These are phyloP conservation scores for Pelosia muscerda DNA, from an alignment of 2,888 invertebrate genomes.

Conservation along the genomic window DNA sequence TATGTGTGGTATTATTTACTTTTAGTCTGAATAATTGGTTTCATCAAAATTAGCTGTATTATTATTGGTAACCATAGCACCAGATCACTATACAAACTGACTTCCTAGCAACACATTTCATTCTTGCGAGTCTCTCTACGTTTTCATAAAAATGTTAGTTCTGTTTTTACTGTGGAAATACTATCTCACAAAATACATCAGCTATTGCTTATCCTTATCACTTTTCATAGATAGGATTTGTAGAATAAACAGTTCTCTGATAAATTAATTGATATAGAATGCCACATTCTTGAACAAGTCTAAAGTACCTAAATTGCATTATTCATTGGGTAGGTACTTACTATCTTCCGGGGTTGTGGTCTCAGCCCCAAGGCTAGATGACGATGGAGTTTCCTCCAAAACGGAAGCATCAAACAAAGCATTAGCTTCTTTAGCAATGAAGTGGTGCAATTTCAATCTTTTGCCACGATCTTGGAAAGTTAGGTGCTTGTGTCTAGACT, in stretches of 20 bases:
- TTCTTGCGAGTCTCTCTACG: no score
- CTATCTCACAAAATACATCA: no score
- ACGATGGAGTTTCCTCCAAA: conserved; percentile 80
- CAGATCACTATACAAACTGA: neutral
- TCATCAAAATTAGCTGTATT: neutral
- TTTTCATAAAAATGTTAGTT: no score
- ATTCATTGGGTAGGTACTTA: conserved; percentile 61
- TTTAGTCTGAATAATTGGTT: no score
- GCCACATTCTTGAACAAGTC: neutral
- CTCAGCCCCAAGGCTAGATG: conserved; percentile 85
- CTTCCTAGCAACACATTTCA: neutral
- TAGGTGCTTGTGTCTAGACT: conserved; percentile 92
- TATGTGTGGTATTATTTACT: no score
- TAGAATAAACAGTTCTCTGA: neutral
- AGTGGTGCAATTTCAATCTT: conserved; percentile 94
- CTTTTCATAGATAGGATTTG: no score
- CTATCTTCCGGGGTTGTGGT: conserved; percentile 85
- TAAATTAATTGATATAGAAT: neutral
- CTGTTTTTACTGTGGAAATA: no score
- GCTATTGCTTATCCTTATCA: neutral
- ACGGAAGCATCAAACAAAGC: conserved; percentile 89
- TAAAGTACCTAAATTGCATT: neutral
- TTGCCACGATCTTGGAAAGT: conserved; percentile 95
- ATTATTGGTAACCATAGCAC: neutral
- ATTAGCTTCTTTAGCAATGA: conserved; percentile 94